Evolutionary conservation across 2,888 invertebrate species (phyloP).

Genomic region (Caenorhabditis sp.): DNA sequence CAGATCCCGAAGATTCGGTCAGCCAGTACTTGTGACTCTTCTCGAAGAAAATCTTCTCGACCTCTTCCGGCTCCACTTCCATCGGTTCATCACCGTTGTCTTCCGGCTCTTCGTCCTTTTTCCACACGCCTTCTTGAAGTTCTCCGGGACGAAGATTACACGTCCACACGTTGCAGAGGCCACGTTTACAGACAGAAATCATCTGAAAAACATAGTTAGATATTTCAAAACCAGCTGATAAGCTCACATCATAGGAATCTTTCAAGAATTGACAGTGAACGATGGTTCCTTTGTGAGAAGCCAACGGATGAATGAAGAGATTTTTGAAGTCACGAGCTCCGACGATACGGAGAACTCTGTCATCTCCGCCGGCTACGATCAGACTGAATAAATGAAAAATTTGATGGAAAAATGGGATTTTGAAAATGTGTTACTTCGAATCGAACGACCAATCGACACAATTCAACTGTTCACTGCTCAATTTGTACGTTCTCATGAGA

Average conservation of each 20-base stretch:
- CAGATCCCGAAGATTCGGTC: constrained; percentile 69
- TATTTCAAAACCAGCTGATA: neutral
- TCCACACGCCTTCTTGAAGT: constrained; percentile 54
- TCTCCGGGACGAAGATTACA: constrained; percentile 67
- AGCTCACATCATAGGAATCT: constrained; percentile 86
- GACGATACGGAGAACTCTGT: constrained; percentile 88
- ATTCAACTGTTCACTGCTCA: constrained; percentile 88
- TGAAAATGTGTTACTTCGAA: constrained; percentile 84
- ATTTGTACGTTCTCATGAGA: constrained; percentile 88
- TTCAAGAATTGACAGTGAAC: constrained; percentile 91
- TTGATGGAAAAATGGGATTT: neutral
- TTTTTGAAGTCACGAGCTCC: constrained; percentile 86
- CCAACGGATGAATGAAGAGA: constrained; percentile 86
- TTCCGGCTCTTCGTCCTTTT: constrained; percentile 43
- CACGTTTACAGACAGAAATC: constrained; percentile 71
- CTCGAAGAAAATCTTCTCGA: constrained; percentile 49
- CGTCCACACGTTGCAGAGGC: constrained; percentile 70
- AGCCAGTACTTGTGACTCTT: constrained; percentile 81
- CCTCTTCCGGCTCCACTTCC: constrained; percentile 37
- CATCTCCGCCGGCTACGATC: constrained; percentile 91
- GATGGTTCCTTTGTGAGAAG: constrained; percentile 89
- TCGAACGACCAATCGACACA: constrained; percentile 94
- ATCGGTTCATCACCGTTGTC: neutral
- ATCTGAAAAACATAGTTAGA: constrained; percentile 65
- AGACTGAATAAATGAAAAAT: constrained; percentile 80